Evolutionary conservation across 1,140 invertebrate genomes (phyloP).

Genomic region (Heliconius melpomene): DNA sequence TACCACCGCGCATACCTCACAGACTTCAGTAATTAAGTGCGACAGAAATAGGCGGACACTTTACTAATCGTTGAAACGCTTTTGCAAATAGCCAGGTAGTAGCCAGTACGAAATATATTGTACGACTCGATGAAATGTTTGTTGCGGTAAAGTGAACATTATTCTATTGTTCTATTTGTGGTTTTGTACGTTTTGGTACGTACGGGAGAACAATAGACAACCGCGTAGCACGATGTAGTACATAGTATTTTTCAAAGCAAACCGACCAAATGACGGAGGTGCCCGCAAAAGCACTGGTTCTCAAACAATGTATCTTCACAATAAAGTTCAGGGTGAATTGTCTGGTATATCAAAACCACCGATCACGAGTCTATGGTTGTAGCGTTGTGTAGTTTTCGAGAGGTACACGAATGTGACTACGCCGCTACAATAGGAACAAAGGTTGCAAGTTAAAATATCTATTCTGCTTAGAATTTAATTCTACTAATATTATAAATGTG

Average conservation of each 20-base stretch:
- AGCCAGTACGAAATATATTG: conserved; percentile 45
- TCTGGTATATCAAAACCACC: conserved; percentile 27
- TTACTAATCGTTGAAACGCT: conserved; percentile 49
- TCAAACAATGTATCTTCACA: conserved; percentile 42
- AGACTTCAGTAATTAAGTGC: conserved; percentile 37
- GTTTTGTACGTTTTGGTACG: conserved; percentile 40
- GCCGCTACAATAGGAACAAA: neutral
- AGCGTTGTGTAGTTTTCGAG: neutral
- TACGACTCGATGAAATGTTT: conserved; percentile 47
- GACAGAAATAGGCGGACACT: conserved; percentile 47
- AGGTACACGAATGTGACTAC: neutral
- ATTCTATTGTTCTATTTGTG: conserved; percentile 46
- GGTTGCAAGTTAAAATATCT: neutral
- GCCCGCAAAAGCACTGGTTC: conserved; percentile 38
- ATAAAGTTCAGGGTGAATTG: conserved; percentile 37
- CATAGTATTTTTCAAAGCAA: conserved; percentile 50
- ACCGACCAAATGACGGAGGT: conserved; percentile 44
- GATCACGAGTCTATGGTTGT: conserved; percentile 25
- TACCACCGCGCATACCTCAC: conserved; percentile 39
- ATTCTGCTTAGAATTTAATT: too few species aligned
- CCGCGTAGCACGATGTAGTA: conserved; percentile 33
- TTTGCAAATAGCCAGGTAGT: conserved; percentile 44
- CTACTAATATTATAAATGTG: too few species aligned
- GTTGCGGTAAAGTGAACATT: conserved; percentile 41
- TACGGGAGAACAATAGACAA: conserved; percentile 53